These are phyloP conservation scores for Pseudanteris insignis DNA, from an alignment of 2,888 invertebrate genomes.

Conservation along the genomic window DNA sequence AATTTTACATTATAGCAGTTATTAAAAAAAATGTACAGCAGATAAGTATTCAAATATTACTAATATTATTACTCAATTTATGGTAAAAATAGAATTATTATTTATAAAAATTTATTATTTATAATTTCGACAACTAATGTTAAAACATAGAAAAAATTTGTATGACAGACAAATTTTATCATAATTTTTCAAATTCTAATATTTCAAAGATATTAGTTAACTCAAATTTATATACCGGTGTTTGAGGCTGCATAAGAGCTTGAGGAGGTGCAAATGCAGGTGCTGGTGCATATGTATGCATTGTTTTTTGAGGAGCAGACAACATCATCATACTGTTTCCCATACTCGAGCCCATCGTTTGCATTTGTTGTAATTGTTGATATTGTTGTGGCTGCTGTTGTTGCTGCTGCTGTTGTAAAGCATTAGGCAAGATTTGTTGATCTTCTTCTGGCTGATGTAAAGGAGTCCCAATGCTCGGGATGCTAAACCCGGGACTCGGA, in stretches of 20 bases:
- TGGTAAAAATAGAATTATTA: no score
- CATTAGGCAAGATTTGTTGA: slow-evolving; percentile 87
- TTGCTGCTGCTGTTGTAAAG: slow-evolving; percentile 78
- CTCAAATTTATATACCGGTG: slow-evolving; percentile 72
- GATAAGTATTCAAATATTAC: no score
- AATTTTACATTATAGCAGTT: no score
- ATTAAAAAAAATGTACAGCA: no score
- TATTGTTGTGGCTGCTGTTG: slow-evolving; percentile 69
- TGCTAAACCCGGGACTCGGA: slow-evolving; percentile 87
- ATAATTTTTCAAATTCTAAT: no score
- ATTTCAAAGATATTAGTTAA: no score
- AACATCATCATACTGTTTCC: slow-evolving; percentile 73
- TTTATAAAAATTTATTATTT: no score
- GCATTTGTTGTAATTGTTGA: slow-evolving; percentile 69
- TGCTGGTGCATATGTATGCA: slow-evolving; percentile 79
- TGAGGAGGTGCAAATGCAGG: slow-evolving; percentile 82
- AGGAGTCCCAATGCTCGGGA: slow-evolving; percentile 90
- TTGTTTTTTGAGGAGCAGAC: slow-evolving; percentile 76
- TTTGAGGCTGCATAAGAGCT: slow-evolving; percentile 89
- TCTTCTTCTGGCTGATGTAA: slow-evolving; percentile 91
- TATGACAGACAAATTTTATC: no score
- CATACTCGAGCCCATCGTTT: slow-evolving; percentile 70
- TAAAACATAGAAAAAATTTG: slow-evolving; percentile 4
- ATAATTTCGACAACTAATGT: neutral
- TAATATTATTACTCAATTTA: no score